Evolutionary conservation across 2,113 vertebrate species (phyloP).

Genomic region (Puntigrus tetrazona): DNA sequence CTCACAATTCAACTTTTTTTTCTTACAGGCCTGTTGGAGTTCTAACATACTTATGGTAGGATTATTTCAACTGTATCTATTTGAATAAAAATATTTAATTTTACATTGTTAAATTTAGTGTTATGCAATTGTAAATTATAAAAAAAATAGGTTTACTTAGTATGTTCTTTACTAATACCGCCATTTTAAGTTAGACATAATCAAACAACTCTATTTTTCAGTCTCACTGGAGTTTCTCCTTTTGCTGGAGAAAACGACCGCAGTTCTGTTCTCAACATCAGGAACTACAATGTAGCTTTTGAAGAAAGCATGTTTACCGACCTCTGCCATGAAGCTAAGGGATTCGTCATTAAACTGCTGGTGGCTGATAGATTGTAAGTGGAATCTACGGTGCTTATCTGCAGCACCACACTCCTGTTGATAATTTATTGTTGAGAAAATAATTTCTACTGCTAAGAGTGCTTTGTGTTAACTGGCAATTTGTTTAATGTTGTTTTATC

Average conservation of each 20-base stretch:
- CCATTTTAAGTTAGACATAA: not conserved
- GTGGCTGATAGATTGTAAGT: constrained; percentile 92
- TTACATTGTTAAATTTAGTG: not conserved
- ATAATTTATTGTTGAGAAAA: constrained; percentile 10
- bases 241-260: constrained; percentile 95
- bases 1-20: constrained; percentile 37
- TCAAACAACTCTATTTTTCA: constrained; percentile 58
- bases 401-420: not conserved
- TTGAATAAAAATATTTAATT: not conserved
- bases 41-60: constrained; percentile 92
- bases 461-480: constrained; percentile 19
- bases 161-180: not conserved
- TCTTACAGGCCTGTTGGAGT: constrained; percentile 88
- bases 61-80: not conserved
- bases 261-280: constrained; percentile 90
- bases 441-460: constrained; percentile 12
- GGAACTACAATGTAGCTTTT: constrained; percentile 93
- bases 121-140: not conserved
- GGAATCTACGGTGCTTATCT: not conserved
- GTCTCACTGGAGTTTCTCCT: constrained; percentile 92
- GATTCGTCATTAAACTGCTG: constrained; percentile 96
- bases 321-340: constrained; percentile 89
- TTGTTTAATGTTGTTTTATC: constrained; percentile 35
- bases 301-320: constrained; percentile 92
- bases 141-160: not conserved